These are phyloP conservation scores for Eremophila alpestris DNA, from an alignment of 2,797 vertebrate species.

Conservation along the genomic window DNA sequence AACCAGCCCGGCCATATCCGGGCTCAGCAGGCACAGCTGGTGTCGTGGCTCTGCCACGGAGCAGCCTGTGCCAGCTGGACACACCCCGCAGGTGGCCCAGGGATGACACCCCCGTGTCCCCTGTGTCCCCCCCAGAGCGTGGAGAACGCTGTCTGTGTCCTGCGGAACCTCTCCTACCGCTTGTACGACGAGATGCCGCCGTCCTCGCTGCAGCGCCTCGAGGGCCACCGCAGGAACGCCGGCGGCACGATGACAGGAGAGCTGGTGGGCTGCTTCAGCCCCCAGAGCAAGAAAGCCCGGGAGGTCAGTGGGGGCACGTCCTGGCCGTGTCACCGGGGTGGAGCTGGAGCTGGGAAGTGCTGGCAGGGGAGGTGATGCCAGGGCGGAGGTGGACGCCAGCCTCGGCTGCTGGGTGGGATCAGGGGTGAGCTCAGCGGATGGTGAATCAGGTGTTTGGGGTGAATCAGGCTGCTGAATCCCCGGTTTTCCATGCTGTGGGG, in stretches of 20 bases:
- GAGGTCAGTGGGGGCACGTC: slow-evolving; percentile 71
- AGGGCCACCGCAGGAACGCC: slow-evolving; percentile 78
- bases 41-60: neutral
- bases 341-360: neutral
- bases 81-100: neutral
- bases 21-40: neutral
- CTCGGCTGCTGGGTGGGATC: neutral
- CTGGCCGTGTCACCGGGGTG: accelerated
- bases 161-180: slow-evolving; percentile 95
- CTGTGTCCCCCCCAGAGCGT: slow-evolving; percentile 79
- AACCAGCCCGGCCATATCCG: neutral
- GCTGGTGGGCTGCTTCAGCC: slow-evolving; percentile 91
- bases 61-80: neutral
- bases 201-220: slow-evolving; percentile 75
- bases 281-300: slow-evolving; percentile 88
- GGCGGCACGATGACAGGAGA: slow-evolving; percentile 59
- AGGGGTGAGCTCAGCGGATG: neutral
- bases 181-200: slow-evolving; percentile 89
- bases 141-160: slow-evolving; percentile 89
- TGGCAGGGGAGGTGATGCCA: neutral
- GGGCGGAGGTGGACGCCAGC: neutral
- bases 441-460: slow-evolving; percentile 27
- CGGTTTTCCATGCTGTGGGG: accelerated
- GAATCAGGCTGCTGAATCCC: neutral
- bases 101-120: neutral